phyloP scores from a whole-genome alignment of 2,797 vertebrate species.

The Gila robusta region DNA sequence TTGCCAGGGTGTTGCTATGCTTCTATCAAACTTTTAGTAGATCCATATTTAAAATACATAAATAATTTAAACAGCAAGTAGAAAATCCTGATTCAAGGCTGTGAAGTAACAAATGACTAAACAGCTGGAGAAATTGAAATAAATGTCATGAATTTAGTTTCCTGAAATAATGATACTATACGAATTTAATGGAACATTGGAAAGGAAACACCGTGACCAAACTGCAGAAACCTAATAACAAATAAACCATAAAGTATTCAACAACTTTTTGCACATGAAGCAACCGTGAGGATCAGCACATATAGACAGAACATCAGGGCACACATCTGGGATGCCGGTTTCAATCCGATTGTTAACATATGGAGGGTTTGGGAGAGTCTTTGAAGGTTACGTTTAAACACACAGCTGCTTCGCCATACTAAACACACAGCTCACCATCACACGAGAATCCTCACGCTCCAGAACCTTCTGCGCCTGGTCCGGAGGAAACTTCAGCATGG shows the following conservation, averaged over 20 bases:
- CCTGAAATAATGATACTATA: not conserved
- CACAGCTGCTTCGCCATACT: not conserved
- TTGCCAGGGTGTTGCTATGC: not conserved
- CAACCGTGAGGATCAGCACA: not conserved
- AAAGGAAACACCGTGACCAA: not conserved
- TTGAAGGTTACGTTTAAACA: not conserved
- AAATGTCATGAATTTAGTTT: not conserved
- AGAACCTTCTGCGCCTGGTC: conserved; percentile 95
- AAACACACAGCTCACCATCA: conserved; percentile 80
- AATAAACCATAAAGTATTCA: not conserved
- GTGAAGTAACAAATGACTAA: not conserved
- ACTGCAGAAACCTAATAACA: not conserved
- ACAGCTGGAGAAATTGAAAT: not conserved
- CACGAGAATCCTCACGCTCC: conserved; percentile 91
- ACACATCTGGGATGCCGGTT: not conserved
- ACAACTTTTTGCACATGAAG: not conserved
- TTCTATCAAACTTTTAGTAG: not conserved
- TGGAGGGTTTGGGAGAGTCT: not conserved
- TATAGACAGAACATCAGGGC: not conserved
- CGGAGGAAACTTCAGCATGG: conserved; percentile 93
- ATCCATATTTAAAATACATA: not conserved
- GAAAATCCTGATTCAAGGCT: not conserved
- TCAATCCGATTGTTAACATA: not conserved
- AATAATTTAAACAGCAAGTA: not conserved
- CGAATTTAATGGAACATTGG: not conserved